Evolutionary conservation across 2,797 vertebrate species (phyloP), one percentile per base, ranked within the genome.

Genomic region (Malurus leucopterus): DNA sequence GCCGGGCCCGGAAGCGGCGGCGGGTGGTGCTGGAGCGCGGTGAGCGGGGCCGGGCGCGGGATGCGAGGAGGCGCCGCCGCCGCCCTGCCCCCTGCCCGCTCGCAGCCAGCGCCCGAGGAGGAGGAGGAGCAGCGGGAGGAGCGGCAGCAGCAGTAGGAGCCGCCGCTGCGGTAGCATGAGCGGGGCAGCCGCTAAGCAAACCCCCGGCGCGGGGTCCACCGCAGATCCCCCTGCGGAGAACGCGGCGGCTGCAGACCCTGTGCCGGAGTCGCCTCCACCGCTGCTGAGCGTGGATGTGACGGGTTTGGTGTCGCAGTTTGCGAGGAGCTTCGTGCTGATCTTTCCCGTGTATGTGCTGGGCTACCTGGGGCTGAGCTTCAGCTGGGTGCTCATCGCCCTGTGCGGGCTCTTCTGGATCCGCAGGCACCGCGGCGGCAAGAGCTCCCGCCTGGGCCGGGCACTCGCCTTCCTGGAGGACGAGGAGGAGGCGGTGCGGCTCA

Each of bases 311-410:
- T 97, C 98, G 70, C 98, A 98, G 93, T 98, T 99, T 30, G 98
- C 97, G 70, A 98, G 98, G 96, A 98, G 98, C 50, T 99, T 99
- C 68, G 97, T 97, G 59, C 59, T 99, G 76, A 97, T 99, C 69
- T 97, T 99, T 64, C 99, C 99, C 1, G 98, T 99, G 76, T 99
- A 99, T 46, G 64, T 98, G 51, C 83, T 99, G 93, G 99, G 99
- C 55, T 99, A 99, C 96, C 97, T 99, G 73, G 99, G 98, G 90
- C 97, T 99, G 96, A 99, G 99, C 95, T 99, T 99, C 95, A 99
- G 98, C 94, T 99, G 99, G 99, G 97, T 99, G 12, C 98, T 99
- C 55, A 96, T 99, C 47, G 98, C 97, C 22, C 97, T 99, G 13
- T 97, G 97, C 43, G 83, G 96, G 88, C 95, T 99, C 49, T 98